phyloP scores from a whole-genome alignment of 2,113 vertebrate species.

The Dipodomys ordii region DNA sequence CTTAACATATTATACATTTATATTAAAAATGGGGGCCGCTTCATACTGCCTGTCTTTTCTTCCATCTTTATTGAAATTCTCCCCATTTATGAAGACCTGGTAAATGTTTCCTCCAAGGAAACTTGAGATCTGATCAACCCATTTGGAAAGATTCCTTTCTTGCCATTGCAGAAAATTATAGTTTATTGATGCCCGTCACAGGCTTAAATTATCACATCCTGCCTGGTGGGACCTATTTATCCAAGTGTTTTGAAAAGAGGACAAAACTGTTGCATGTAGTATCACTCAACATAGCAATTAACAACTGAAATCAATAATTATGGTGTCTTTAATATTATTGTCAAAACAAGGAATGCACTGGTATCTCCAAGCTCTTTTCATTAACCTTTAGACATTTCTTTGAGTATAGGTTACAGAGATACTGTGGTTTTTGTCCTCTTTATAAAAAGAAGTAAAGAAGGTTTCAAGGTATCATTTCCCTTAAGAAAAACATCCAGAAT shows the following conservation, averaged over 20 bases:
- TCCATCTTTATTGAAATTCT: background rate
- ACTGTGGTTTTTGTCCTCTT: background rate
- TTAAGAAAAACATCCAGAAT: background rate
- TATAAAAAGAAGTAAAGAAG: background rate
- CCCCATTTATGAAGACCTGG: background rate
- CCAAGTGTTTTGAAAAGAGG: background rate
- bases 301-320: constrained; percentile 10
- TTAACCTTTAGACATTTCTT: background rate
- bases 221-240: background rate
- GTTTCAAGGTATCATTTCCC: background rate
- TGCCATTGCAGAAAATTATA: background rate
- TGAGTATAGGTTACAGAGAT: background rate
- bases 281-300: background rate
- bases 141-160: constrained; percentile 3
- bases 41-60: background rate
- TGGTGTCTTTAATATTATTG: background rate
- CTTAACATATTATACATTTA: background rate
- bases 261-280: background rate
- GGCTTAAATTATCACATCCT: background rate
- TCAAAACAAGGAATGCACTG: background rate
- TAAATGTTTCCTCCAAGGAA: background rate
- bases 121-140: background rate
- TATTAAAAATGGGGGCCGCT: background rate
- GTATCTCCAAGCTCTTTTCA: background rate
- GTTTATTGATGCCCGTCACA: background rate